Conservation (phyloP, 2,113 vertebrate genomes). For the Rhagologus leucostigma region DNA sequence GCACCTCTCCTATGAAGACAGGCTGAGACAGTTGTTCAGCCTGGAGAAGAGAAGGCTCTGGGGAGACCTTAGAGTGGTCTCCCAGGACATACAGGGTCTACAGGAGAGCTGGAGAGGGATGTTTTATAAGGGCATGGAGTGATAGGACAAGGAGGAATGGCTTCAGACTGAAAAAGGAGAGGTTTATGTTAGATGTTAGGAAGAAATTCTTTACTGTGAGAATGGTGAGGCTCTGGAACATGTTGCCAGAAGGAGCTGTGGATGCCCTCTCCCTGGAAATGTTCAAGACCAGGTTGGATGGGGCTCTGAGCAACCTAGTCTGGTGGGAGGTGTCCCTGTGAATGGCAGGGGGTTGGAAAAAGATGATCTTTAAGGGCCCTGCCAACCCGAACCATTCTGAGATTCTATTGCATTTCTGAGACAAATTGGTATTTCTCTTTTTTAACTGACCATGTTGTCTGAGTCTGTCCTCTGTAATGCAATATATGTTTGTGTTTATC, state of each 20-base stretch:
- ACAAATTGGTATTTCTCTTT: neutral
- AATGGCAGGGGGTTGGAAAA: neutral
- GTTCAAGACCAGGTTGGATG: neutral
- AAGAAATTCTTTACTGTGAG: neutral
- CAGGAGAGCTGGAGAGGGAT: neutral
- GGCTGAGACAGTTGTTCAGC: neutral
- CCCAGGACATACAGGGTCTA: neutral
- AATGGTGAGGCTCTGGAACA: neutral
- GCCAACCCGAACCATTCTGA: neutral
- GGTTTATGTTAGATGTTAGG: neutral
- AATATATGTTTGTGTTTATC: neutral
- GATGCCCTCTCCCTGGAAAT: neutral
- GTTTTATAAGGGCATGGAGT: neutral
- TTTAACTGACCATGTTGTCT: neutral
- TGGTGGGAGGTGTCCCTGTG: neutral
- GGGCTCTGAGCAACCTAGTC: neutral
- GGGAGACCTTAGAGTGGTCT: neutral
- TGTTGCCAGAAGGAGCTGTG: neutral
- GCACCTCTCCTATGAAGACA: neutral
- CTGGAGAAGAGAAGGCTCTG: neutral
- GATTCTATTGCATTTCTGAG: neutral
- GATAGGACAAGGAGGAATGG: neutral
- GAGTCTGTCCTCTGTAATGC: neutral
- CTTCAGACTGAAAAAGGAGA: neutral
- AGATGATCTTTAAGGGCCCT: neutral